Conservation (phyloP, 2,113 vertebrate genomes). For the Phylloscopus trochilus region DNA sequence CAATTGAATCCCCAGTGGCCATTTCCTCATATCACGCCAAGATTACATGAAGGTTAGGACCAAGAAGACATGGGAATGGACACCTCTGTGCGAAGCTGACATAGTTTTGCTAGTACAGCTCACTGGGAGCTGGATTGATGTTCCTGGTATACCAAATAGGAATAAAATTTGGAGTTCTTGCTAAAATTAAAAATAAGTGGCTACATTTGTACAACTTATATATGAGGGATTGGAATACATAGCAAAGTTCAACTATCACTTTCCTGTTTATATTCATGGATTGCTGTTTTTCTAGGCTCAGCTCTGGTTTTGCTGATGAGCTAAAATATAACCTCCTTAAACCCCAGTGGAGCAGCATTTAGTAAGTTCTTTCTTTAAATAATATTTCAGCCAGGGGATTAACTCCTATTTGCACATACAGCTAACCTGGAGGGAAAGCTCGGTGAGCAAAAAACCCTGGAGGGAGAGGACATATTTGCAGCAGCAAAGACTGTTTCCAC, state of each 20-base stretch:
- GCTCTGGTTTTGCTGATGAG: conserved; percentile 49
- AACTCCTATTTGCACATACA: conserved; percentile 24
- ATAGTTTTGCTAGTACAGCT: background rate
- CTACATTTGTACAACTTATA: background rate
- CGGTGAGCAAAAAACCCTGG: background rate
- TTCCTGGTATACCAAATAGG: background rate
- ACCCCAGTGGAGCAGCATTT: conserved; percentile 25
- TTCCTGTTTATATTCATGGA: conserved; percentile 43
- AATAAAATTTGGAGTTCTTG: background rate
- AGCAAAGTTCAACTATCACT: background rate
- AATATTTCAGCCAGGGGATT: conserved; percentile 24
- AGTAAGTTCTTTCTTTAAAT: conserved; percentile 26
- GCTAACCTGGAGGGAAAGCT: conserved; percentile 25
- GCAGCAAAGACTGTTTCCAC: background rate
- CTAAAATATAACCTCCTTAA: conserved; percentile 44
- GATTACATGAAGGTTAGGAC: background rate
- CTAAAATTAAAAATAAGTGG: background rate
- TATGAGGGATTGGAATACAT: background rate
- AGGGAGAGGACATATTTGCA: background rate
- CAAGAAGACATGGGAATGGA: background rate
- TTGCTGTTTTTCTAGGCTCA: conserved; percentile 52
- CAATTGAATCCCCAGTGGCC: background rate
- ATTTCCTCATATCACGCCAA: background rate
- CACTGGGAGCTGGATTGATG: background rate
- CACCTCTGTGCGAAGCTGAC: background rate